Conservation (phyloP, 1,140 invertebrate species). For the Drosophila grimshawi region DNA sequence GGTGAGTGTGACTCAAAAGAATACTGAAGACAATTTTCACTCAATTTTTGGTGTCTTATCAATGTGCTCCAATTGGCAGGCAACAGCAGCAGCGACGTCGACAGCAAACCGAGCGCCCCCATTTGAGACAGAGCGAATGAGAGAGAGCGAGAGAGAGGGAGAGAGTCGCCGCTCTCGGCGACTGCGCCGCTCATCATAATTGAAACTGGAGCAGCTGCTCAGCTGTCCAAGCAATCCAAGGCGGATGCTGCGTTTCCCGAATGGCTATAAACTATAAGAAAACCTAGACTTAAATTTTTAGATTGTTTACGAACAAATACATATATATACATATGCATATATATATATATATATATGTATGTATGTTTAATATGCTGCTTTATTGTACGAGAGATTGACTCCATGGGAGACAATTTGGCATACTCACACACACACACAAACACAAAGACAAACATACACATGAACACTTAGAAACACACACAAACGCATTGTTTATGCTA, state of each 20-base stretch:
- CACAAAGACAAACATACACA: slow-evolving; percentile 15
- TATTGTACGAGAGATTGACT: slow-evolving; percentile 71
- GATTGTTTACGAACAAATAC: slow-evolving; percentile 36
- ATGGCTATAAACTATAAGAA: slow-evolving; percentile 46
- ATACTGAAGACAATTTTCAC: slow-evolving; percentile 11
- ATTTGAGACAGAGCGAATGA: slow-evolving; percentile 48
- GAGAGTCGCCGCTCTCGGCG: slow-evolving; percentile 36
- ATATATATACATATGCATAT: slow-evolving; percentile 29
- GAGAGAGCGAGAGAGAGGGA: slow-evolving; percentile 41
- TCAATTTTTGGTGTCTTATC: slow-evolving; percentile 51
- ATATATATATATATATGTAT: slow-evolving; percentile 38
- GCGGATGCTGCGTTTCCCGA: slow-evolving; percentile 40
- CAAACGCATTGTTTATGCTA: slow-evolving; percentile 53
- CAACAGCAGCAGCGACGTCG: slow-evolving; percentile 54
- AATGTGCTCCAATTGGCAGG: slow-evolving; percentile 59
- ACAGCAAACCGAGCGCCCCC: slow-evolving; percentile 53
- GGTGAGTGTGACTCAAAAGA: slow-evolving; percentile 43
- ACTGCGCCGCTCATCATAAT: slow-evolving; percentile 43
- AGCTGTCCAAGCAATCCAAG: slow-evolving; percentile 16
- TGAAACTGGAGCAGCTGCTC: slow-evolving; percentile 58
- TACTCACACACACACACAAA: slow-evolving; percentile 40
- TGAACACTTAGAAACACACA: slow-evolving; percentile 30
- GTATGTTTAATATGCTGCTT: slow-evolving; percentile 67
- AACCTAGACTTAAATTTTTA: slow-evolving; percentile 43
- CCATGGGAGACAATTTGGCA: slow-evolving; percentile 68